Evolutionary conservation across 2,888 invertebrate genomes (phyloP).

Genomic region (Cantharis rufa): DNA sequence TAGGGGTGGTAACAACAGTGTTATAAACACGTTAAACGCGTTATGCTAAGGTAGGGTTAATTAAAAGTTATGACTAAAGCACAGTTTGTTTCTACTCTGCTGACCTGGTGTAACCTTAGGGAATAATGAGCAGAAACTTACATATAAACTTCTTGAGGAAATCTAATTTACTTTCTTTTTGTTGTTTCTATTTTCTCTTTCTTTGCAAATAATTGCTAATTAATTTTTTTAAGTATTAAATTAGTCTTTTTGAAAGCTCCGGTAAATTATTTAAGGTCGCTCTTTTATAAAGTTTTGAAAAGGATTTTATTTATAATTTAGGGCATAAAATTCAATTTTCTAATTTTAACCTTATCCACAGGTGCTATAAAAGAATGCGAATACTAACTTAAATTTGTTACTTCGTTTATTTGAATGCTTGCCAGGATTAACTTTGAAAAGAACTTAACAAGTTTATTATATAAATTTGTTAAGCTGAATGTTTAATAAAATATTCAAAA

Average conservation of each 20-base stretch:
- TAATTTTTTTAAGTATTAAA: background rate
- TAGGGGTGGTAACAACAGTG: constrained; percentile 20
- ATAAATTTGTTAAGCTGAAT: background rate
- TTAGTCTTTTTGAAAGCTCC: background rate
- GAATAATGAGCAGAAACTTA: constrained; percentile 36
- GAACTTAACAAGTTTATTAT: background rate
- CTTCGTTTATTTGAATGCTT: background rate
- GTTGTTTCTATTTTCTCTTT: background rate
- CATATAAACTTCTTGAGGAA: constrained; percentile 36
- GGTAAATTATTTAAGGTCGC: background rate
- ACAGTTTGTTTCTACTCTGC: constrained; percentile 39
- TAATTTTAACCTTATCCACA: background rate
- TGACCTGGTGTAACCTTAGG: constrained; percentile 37
- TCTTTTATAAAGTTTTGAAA: background rate
- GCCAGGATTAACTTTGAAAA: background rate
- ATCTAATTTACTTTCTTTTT: background rate
- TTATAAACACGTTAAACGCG: constrained; percentile 24
- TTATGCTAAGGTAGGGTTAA: constrained; percentile 36
- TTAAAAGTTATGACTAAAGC: constrained; percentile 42
- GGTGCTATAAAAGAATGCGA: background rate
- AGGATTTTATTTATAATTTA: background rate
- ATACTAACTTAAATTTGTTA: background rate
- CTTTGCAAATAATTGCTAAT: background rate
- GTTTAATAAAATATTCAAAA: background rate
- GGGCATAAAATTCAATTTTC: background rate